Percentiles rank a stretch among this genome's conserved stretches.
Evolutionary conservation across 2,888 invertebrate genomes (phyloP).

Genomic region (Camponotus fellah): DNA sequence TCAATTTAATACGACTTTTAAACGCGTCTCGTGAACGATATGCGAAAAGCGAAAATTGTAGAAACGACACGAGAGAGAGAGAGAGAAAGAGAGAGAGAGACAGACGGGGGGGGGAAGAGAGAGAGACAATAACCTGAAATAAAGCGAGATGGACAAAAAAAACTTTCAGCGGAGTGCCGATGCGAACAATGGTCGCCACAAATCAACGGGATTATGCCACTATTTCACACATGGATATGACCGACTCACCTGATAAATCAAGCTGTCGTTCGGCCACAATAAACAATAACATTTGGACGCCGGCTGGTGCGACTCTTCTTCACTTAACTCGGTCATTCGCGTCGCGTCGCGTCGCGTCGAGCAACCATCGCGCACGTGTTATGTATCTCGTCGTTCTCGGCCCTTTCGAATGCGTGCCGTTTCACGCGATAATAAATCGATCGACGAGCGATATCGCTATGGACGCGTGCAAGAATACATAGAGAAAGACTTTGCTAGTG

Average conservation of each 20-base stretch:
- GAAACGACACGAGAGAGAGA: constrained; percentile 70
- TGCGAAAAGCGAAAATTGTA: constrained; percentile 60
- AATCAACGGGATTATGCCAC: constrained; percentile 85
- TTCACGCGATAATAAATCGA: constrained; percentile 73
- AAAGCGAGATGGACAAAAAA: constrained; percentile 68
- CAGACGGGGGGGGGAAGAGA: constrained; percentile 62
- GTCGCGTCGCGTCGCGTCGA: constrained; percentile 50
- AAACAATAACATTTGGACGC: constrained; percentile 83
- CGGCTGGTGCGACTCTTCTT: constrained; percentile 79
- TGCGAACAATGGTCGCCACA: constrained; percentile 83
- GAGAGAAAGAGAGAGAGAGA: constrained; percentile 54
- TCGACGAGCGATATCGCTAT: constrained; percentile 62
- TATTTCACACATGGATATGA: constrained; percentile 83
- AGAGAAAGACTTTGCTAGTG: neutral
- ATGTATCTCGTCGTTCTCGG: constrained; percentile 70
- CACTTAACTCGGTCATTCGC: constrained; percentile 79
- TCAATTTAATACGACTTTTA: constrained; percentile 50
- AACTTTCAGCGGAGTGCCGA: constrained; percentile 80
- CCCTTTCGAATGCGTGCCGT: constrained; percentile 65
- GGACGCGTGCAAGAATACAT: constrained; percentile 66
- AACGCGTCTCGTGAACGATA: constrained; percentile 55
- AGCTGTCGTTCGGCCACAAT: constrained; percentile 82
- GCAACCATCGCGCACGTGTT: constrained; percentile 72
- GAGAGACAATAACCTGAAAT: constrained; percentile 72
- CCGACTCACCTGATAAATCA: constrained; percentile 83